These are phyloP conservation scores for Arctia plantaginis DNA, from an alignment of 2,888 invertebrate species.

Conservation along the genomic window DNA sequence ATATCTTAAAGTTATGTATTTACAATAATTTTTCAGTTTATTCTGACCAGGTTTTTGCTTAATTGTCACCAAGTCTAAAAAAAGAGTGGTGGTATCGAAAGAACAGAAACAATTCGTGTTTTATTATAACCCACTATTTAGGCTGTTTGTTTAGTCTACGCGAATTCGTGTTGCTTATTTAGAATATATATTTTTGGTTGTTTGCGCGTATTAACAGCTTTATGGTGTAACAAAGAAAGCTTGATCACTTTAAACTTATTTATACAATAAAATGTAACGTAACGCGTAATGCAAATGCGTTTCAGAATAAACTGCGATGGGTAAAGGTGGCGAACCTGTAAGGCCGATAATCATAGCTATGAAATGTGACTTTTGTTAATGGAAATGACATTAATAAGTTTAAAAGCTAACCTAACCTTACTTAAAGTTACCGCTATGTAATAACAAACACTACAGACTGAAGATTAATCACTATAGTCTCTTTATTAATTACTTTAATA, in stretches of 20 bases:
- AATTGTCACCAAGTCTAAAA: neutral
- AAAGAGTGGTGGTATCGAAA: neutral
- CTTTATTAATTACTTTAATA: neutral
- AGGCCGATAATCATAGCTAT: neutral
- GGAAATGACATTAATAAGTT: neutral
- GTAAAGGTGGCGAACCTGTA: neutral
- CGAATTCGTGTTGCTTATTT: slow-evolving; percentile 36
- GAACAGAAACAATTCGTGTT: slow-evolving; percentile 23
- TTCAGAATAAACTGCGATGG: neutral
- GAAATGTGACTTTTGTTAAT: neutral
- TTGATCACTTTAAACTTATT: slow-evolving; percentile 22
- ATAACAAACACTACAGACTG: neutral
- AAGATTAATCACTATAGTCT: neutral
- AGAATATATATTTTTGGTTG: slow-evolving; percentile 33
- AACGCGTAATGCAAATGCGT: neutral
- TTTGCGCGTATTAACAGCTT: slow-evolving; percentile 37
- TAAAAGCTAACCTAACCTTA: neutral
- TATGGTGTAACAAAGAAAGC: slow-evolving; percentile 31
- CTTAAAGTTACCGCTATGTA: neutral
- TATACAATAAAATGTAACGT: neutral
- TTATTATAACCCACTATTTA: slow-evolving; percentile 20
- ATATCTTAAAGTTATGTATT: neutral
- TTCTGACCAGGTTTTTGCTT: neutral
- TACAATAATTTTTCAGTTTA: neutral
- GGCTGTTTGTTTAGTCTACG: slow-evolving; percentile 57